Evolutionary conservation across 2,888 invertebrate species (phyloP).

Genomic region (Neoascia interrupta): DNA sequence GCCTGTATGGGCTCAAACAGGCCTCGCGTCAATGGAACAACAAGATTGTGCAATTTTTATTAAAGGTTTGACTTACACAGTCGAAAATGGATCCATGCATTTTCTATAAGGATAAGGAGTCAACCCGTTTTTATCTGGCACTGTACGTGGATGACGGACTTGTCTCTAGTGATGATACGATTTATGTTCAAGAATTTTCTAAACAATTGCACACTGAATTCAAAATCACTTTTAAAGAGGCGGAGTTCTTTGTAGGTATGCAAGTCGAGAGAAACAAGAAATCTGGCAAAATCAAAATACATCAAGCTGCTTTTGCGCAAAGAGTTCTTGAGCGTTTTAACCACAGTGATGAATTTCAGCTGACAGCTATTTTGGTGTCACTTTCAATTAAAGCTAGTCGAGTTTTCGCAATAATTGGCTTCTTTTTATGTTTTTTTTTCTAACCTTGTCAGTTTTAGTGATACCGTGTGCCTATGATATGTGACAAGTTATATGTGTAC

Average conservation of each 20-base stretch:
- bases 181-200: conserved; percentile 8
- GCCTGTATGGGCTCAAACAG: conserved; percentile 63
- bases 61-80: conserved; percentile 39
- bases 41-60: conserved; percentile 41
- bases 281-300: conserved; percentile 23
- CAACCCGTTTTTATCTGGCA: conserved; percentile 54
- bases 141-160: conserved; percentile 72
- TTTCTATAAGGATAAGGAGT: conserved; percentile 39
- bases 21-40: conserved; percentile 54
- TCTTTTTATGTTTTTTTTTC: no score
- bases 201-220: conserved; percentile 16
- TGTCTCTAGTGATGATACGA: conserved; percentile 55
- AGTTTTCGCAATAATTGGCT: no score
- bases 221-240: conserved; percentile 45
- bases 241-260: conserved; percentile 39
- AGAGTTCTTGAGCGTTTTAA: conserved; percentile 26
- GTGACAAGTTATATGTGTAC: no score
- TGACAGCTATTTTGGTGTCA: no score
- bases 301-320: conserved; percentile 22
- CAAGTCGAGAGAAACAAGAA: conserved; percentile 33
- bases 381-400: no score
- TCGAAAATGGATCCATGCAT: conserved; percentile 49
- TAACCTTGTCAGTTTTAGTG: no score
- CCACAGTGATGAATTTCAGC: no score
- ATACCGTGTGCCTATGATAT: no score